Base-by-base conservation (phyloP, 2,113 vertebrate genomes). In the Turnix velox region DNA sequence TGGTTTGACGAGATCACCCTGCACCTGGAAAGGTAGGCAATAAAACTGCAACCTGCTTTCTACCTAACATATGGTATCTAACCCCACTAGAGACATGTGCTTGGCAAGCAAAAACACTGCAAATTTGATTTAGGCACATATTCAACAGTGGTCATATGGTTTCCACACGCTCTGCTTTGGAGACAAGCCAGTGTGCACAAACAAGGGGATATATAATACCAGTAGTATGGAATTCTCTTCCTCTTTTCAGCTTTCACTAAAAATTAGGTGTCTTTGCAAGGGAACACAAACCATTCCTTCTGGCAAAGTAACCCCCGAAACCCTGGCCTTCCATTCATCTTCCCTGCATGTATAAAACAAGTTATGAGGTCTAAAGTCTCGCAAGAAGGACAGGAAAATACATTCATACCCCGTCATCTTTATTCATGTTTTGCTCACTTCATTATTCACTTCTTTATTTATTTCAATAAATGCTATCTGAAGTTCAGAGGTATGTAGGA, bases 31-130 rank as follows among this genome's bases (percentile, higher is more conserved):
- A 96, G 87, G 89, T 51, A 91, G 30, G 51, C 40, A 95, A 72
- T 95, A 87, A 92, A 96, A 92, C 19, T 71, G n/a, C 71, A 95
- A 96, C 95, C 89, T 95, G 94, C 89, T 80, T 95, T 90, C 84
- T 85, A 51, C 87, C 74, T 91, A 89, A 79, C 95, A 96, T 94
- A 94, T 93, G 94, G 92, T 91, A 71, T 80, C 67, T 85, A 95
- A 77, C 89, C 81, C 45, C 95, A 93, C 52, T 77, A 75, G 89
- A 92, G n/a, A 28, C 81, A 73, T 89, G 71, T 87, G 84, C 67
- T 92, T 92, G 94, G 96, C 96, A 95, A 92, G 89, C 27, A 83
- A 91, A 91, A 85, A 25, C 39, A 67, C 67, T 91, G 89, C 68
- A 92, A 80, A 93, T 96, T 83, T 96, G 78, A 85, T 95, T 95